Evolutionary conservation across 2,797 vertebrate species (phyloP).

Genomic region (Paedocypris micromegethes): DNA sequence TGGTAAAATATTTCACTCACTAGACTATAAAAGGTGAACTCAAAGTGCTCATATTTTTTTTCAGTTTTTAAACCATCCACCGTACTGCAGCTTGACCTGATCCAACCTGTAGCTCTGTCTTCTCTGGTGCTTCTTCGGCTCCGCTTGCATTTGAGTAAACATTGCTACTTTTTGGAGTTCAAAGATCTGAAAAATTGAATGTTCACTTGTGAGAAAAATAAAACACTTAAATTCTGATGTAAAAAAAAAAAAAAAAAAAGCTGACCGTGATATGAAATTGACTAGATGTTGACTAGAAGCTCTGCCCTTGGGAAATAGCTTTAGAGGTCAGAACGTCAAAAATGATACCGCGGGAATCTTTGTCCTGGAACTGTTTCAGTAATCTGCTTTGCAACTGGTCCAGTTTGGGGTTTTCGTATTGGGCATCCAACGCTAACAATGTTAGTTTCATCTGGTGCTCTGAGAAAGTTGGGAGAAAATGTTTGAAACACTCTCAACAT

Average conservation of each 20-base stretch:
- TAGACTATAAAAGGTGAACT: conserved; percentile 75
- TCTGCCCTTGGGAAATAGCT: conserved; percentile 75
- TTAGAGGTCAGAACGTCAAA: conserved; percentile 76
- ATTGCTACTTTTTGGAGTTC: conserved; percentile 65
- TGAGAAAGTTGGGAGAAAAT: conserved; percentile 45
- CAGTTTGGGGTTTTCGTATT: conserved; percentile 82
- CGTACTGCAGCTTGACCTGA: conserved; percentile 65
- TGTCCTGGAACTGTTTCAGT: conserved; percentile 62
- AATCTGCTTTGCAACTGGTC: conserved; percentile 70
- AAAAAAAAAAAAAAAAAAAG: conserved; percentile 44
- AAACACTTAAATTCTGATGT: neutral
- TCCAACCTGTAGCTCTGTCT: conserved; percentile 50
- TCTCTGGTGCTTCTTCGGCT: conserved; percentile 31
- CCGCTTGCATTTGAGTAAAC: conserved; percentile 37
- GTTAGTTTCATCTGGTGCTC: conserved; percentile 64
- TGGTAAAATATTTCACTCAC: too few species aligned
- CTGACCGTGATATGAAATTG: conserved; percentile 64
- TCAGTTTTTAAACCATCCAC: conserved; percentile 65
- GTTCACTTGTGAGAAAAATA: too few species aligned
- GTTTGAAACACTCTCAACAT: too few species aligned
- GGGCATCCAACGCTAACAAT: conserved; percentile 46
- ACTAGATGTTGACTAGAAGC: conserved; percentile 54
- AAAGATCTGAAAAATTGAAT: neutral
- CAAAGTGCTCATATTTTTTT: conserved; percentile 78
- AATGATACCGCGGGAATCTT: conserved; percentile 71